Conservation (phyloP, 2,888 invertebrate species). For the Rhodophaea formosa region DNA sequence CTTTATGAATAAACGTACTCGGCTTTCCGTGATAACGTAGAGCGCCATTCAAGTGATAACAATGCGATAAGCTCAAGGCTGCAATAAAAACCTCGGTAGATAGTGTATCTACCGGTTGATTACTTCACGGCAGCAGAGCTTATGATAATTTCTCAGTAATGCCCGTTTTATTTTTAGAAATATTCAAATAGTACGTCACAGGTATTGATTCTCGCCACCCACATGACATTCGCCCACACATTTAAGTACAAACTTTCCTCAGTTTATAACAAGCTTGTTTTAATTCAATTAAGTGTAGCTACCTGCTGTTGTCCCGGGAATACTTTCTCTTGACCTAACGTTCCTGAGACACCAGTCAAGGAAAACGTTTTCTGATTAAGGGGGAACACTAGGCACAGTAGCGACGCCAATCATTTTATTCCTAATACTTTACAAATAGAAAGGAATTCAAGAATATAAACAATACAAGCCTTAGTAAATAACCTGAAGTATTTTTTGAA, state of each 20-base stretch:
- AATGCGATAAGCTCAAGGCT: not conserved
- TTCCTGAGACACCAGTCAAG: not conserved
- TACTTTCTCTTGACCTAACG: not conserved
- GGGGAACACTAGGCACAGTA: too few relatives aligned
- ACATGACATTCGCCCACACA: slow-evolving; percentile 3
- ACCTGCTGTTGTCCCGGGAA: not conserved
- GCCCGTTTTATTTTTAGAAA: slow-evolving; percentile 1
- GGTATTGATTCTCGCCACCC: not conserved
- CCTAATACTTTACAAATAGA: too few relatives aligned
- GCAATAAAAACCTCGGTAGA: not conserved
- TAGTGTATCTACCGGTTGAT: not conserved
- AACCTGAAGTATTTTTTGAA: too few relatives aligned
- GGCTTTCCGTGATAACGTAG: not conserved
- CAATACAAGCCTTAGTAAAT: too few relatives aligned
- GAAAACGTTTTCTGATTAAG: not conserved
- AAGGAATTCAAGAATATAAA: too few relatives aligned
- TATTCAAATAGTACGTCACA: not conserved
- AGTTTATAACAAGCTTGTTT: not conserved
- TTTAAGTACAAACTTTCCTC: not conserved
- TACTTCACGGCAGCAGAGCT: not conserved
- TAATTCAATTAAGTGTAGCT: not conserved
- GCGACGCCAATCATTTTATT: too few relatives aligned
- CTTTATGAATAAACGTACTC: not conserved
- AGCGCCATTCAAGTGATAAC: not conserved
- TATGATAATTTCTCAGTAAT: not conserved